Conservation (phyloP, 2,888 invertebrate genomes). For the Drosophila mayaguana region DNA sequence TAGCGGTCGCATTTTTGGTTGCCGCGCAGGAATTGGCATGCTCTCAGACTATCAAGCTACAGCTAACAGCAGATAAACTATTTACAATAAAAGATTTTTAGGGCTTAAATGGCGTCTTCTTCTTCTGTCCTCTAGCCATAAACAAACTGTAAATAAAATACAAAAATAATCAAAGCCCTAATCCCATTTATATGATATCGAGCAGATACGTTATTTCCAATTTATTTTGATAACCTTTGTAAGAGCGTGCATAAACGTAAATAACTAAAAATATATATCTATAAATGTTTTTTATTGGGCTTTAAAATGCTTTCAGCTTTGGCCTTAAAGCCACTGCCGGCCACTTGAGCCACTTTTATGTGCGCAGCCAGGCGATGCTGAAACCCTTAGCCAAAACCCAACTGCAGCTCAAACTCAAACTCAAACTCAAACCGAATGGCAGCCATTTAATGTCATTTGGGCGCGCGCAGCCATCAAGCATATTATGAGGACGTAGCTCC, state of each 20-base stretch:
- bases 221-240: slow-evolving; percentile 73
- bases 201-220: slow-evolving; percentile 55
- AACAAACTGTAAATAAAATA: slow-evolving; percentile 49
- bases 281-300: slow-evolving; percentile 56
- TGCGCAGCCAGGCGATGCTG: slow-evolving; percentile 48
- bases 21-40: slow-evolving; percentile 55
- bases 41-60: neutral
- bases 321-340: slow-evolving; percentile 57
- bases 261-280: slow-evolving; percentile 49
- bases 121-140: neutral
- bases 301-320: slow-evolving; percentile 67
- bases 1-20: slow-evolving; percentile 72
- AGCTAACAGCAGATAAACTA: slow-evolving; percentile 24
- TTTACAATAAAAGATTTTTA: slow-evolving; percentile 11
- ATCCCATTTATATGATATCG: slow-evolving; percentile 67
- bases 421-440: slow-evolving; percentile 51
- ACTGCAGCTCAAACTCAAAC: slow-evolving; percentile 29
- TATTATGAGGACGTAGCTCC: slow-evolving; percentile 69
- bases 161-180: slow-evolving; percentile 65
- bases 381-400: slow-evolving; percentile 20
- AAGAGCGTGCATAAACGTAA: slow-evolving; percentile 65
- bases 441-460: slow-evolving; percentile 80
- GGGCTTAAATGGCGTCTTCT: slow-evolving; percentile 1
- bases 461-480: slow-evolving; percentile 80
- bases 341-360: slow-evolving; percentile 77